Percentiles rank a stretch among this genome's conserved stretches.
Conservation (phyloP, 2,113 vertebrate species). For the Sturnira hondurensis region DNA sequence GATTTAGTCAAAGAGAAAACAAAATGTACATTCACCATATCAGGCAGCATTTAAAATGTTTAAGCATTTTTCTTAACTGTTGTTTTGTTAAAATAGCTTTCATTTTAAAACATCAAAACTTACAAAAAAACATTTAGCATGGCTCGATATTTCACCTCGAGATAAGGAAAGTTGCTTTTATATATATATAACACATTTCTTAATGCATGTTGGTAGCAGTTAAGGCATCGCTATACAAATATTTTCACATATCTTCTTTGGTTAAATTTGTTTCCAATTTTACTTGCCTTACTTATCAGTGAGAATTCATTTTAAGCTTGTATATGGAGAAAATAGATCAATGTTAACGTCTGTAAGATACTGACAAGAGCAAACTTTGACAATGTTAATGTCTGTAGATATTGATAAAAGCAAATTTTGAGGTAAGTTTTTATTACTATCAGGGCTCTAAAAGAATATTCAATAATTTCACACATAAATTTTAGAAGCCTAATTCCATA, state of each 20-base stretch:
- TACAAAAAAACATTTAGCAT: constrained; percentile 45
- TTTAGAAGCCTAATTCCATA: not conserved
- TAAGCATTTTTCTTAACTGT: not conserved
- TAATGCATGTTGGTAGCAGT: constrained; percentile 30
- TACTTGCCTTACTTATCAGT: constrained; percentile 12
- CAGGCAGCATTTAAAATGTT: constrained; percentile 46
- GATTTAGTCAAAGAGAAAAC: too few relatives aligned
- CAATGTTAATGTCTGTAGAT: not conserved
- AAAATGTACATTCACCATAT: not conserved
- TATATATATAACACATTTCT: constrained; percentile 35
- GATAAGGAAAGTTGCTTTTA: constrained; percentile 47
- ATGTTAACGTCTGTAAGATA: not conserved
- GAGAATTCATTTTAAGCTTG: constrained; percentile 43
- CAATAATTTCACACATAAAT: constrained; percentile 19
- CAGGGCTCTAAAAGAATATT: not conserved
- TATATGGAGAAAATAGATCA: constrained; percentile 15
- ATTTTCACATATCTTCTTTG: constrained; percentile 44
- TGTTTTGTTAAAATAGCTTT: constrained; percentile 59
- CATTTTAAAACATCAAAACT: constrained; percentile 69
- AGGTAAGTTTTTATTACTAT: not conserved
- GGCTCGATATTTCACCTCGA: constrained; percentile 31
- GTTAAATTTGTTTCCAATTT: constrained; percentile 43
- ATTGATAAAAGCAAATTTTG: not conserved
- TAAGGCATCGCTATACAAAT: constrained; percentile 27
- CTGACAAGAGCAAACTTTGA: not conserved